phyloP scores from a whole-genome alignment of 37 sponge, comb jelly and placozoan genomes.

The Chondrosia reniformis region DNA sequence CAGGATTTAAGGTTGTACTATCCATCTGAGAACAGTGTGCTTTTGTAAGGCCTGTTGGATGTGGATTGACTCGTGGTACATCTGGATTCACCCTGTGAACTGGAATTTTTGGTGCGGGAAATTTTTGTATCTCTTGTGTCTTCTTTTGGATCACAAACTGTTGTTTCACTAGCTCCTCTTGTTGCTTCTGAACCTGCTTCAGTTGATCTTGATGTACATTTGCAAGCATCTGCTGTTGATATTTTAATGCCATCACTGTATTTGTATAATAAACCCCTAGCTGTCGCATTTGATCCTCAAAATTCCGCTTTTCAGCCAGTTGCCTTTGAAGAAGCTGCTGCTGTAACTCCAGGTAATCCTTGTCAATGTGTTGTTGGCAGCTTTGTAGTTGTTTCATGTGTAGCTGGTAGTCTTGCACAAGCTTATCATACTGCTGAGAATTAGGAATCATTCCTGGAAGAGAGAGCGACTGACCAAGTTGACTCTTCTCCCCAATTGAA shows the following conservation, averaged over 20 bases:
- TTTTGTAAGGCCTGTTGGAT: not conserved
- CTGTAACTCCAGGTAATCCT: constrained; percentile 40
- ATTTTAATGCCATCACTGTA: constrained; percentile 66
- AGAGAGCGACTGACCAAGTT: constrained; percentile 46
- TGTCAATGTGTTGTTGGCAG: constrained; percentile 24
- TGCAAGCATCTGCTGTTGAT: constrained; percentile 54
- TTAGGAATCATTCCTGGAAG: constrained; percentile 37
- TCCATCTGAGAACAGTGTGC: not conserved
- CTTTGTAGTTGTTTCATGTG: not conserved
- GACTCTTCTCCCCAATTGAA: constrained; percentile 31
- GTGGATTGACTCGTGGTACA: not conserved
- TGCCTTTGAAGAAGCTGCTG: constrained; percentile 37
- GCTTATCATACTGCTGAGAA: constrained; percentile 62
- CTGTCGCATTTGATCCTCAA: constrained; percentile 68
- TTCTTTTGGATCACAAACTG: constrained; percentile 18
- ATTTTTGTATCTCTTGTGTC: not conserved
- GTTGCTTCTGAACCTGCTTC: constrained; percentile 52
- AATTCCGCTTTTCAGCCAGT: constrained; percentile 27
- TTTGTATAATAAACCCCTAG: constrained; percentile 44
- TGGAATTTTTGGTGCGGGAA: not conserved
- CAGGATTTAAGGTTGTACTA: not conserved
- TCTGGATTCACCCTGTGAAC: not conserved
- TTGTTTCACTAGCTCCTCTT: constrained; percentile 44
- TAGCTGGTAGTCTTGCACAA: constrained; percentile 21
- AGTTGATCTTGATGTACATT: constrained; percentile 63